A percentile compares a stretch with the other conserved stretches of the same genome.
These are phyloP conservation scores for Chironomus tepperi DNA, from an alignment of 1,140 invertebrate species.

Conservation along the genomic window DNA sequence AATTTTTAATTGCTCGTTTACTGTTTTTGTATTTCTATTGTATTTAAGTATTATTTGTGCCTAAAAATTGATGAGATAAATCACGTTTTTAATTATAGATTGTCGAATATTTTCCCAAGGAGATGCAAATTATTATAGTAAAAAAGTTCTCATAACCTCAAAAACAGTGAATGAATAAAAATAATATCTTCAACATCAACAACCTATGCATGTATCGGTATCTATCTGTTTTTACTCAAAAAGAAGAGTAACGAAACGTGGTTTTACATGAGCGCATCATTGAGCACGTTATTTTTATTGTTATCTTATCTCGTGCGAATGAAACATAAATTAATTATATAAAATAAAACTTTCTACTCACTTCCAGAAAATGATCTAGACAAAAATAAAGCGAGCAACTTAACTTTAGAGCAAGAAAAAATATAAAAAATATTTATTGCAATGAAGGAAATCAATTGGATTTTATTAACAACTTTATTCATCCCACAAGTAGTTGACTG, in stretches of 20 bases:
- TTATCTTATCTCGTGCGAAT: slow-evolving; percentile 6
- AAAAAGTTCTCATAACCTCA: background rate
- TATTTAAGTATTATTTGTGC: too few species aligned
- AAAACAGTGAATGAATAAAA: background rate
- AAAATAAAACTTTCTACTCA: background rate
- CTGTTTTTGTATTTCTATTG: too few species aligned
- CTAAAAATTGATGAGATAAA: background rate
- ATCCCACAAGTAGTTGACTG: background rate
- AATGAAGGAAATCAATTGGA: background rate
- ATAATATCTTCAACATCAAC: too few species aligned
- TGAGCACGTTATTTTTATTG: slow-evolving; percentile 7
- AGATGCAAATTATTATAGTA: too few species aligned
- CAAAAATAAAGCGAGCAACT: background rate
- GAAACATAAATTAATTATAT: slow-evolving; percentile 3
- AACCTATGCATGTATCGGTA: too few species aligned
- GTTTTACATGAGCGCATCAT: slow-evolving; percentile 4
- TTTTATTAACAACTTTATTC: background rate
- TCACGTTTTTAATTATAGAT: background rate
- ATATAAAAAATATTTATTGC: background rate
- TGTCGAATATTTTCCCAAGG: too few species aligned
- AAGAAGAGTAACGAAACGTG: background rate
- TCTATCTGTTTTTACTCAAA: background rate
- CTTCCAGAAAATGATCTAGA: background rate
- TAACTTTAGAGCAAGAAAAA: background rate
- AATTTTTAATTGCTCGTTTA: too few species aligned